Base-by-base conservation (phyloP, 1,140 invertebrate genomes). In the Mizuhopecten yessoensis region DNA sequence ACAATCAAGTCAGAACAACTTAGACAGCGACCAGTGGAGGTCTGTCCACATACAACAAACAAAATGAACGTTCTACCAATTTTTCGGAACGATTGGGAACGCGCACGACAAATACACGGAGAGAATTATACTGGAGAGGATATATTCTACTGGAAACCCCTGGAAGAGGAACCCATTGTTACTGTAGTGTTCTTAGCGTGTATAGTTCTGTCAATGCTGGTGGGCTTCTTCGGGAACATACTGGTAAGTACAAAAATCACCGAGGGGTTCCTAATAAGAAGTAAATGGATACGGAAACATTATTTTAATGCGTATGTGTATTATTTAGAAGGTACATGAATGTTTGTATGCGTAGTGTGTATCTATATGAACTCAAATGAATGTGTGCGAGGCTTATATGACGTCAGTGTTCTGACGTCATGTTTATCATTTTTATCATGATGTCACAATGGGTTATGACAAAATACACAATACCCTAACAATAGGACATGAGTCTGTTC, bases 91-190 rank as follows among this genome's bases (percentile, higher is more conserved):
- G 57, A 75, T 29, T 75, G 23, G 23, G 57, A 75, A 75, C 57
- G n/a, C 5, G 57, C 23, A 29, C 23, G 57, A 29, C 3, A 75
- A 75, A 75, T 75, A 17, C 57, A 75, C 57, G 57, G 57, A 29
- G 57, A 75, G 17, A 75, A 75, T 29, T 75, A 75, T 29, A 75
- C 57, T 75, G 57, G 57, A 29, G 57, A 75, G n/a, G 57, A 75
- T 75, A 75, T 75, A 5, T 75, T 75, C 57, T 75, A 29, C 57
- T 75, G 57, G 57, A 75, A 75, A 75, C 57, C 57, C 5, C 29
- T 75, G 23, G n/a, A 75, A 29, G 57, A n/a, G n/a, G 23, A 75
- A 29, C 57, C 57, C 23, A 75, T 75, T 29, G 29, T 75, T 9
- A 75, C 57, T 75, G 29, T 75, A 5, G n/a, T n/a, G 17, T 75